phyloP scores from a whole-genome alignment of 2,113 vertebrate genomes.

The Ceratotherium simum region DNA sequence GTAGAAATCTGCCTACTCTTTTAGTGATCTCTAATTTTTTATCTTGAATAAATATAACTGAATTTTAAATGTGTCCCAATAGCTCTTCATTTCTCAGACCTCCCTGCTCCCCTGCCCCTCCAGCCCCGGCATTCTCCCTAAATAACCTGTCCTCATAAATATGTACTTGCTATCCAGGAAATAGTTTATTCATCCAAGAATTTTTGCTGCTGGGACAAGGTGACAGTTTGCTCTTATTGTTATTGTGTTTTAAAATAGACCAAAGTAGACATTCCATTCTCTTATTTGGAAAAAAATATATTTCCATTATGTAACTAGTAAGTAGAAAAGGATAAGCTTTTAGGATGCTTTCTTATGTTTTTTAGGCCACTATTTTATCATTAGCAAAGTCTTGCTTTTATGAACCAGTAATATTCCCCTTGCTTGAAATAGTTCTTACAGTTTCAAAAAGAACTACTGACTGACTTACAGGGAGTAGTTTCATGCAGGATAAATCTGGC shows the following conservation, averaged over 20 bases:
- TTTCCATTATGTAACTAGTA: not conserved
- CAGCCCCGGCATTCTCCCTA: not conserved
- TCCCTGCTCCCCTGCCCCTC: not conserved
- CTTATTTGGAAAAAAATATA: not conserved
- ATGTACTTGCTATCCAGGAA: not conserved
- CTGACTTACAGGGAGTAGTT: not conserved
- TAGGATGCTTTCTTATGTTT: not conserved
- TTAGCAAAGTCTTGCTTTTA: not conserved
- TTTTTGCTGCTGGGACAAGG: not conserved
- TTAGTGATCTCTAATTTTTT: not conserved
- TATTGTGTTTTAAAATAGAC: not conserved
- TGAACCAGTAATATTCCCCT: not conserved
- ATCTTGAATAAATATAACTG: not conserved
- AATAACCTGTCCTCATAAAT: not conserved
- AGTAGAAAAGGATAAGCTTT: not conserved
- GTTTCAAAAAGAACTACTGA: not conserved
- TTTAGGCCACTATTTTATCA: not conserved
- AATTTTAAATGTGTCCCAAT: not conserved
- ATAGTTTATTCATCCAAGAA: slow-evolving; percentile 27
- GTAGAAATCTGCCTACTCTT: not conserved
- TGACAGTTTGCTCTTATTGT: not conserved
- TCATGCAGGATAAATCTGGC: not conserved
- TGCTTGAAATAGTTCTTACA: not conserved
- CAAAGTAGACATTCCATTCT: not conserved
- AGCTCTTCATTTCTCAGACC: not conserved